phyloP scores from a whole-genome alignment of 2,888 invertebrate species.

The Cheilosia pagana region DNA sequence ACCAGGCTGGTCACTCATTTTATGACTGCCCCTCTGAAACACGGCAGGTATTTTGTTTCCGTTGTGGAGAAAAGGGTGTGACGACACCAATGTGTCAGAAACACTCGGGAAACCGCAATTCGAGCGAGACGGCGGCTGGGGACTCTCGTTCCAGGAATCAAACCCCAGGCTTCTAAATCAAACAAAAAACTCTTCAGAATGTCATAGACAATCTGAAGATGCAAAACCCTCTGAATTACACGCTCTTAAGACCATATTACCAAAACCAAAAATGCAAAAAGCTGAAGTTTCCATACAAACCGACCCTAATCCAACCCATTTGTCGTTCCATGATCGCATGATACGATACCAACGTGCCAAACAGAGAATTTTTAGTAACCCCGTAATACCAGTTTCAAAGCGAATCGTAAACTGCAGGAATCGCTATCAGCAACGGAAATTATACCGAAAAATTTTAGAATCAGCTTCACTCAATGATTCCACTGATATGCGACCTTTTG shows the following conservation, averaged over 20 bases:
- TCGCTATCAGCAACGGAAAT: background rate
- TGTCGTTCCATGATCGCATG: slow-evolving; percentile 2
- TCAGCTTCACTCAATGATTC: background rate
- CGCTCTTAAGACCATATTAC: background rate
- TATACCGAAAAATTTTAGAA: background rate
- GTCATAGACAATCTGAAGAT: slow-evolving; percentile 8
- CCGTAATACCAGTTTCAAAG: background rate
- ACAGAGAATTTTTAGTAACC: background rate
- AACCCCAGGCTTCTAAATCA: background rate
- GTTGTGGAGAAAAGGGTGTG: background rate
- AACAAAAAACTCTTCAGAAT: background rate
- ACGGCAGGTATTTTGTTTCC: background rate
- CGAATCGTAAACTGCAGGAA: background rate
- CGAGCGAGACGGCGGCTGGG: background rate
- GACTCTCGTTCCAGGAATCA: slow-evolving; percentile 1
- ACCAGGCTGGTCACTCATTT: background rate
- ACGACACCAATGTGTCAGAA: background rate
- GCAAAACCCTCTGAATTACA: background rate
- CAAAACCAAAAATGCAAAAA: background rate
- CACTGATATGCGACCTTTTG: background rate
- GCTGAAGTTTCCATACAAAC: background rate
- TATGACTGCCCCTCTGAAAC: background rate
- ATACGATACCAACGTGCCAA: background rate
- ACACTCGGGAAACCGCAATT: background rate
- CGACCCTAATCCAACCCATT: background rate